Evolutionary conservation across 2,888 invertebrate genomes (phyloP), one percentile per base, ranked within the genome.

Genomic region (Eulithis testata): DNA sequence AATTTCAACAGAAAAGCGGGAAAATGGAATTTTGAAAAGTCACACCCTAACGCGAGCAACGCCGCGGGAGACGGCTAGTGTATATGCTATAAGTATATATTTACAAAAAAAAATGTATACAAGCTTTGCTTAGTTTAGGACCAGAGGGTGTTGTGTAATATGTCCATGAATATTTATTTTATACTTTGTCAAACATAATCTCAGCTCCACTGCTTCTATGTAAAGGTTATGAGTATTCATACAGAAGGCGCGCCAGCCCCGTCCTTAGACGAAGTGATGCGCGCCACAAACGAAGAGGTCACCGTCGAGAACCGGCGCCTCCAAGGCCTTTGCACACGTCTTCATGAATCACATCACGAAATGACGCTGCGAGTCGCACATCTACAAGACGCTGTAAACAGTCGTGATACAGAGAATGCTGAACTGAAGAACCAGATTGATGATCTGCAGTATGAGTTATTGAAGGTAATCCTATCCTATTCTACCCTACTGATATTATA

Each of bases 371-470:
- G 98, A 89, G 96, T 97, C 89, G 96, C 98, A 36, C 98, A 98
- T 82, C 85, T 97, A 40, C 97, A 97, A 85, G 98, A 98, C 81
- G 96, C 97, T 0, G 95, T 98, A 58, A 97, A 97, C 59, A 97
- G 97, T 11, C 96, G 97, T 75, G 99, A 99, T 89, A 99, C 99
- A 0, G 97, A 98, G 91, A 97, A 96, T 69, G 99, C 98, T 0
- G 99, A 99, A 86, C 92, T 99, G 60, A 96, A 97, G 84, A 99
- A 99, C 88, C 98, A 99, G 92, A 96, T 99, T 56, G 99, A 99
- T 80, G 99, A 99, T 86, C 90, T 99, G 60, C 98, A 98, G 84
- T 99, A 98, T 81, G 98, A 98, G 83, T 87, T 98, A 54, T 95
- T 97, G 80, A 98, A 98, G 94, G 96, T 93, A 60, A 21, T 11